phyloP scores from a whole-genome alignment of 1,140 invertebrate genomes.

The Polypedilum vanderplanki region DNA sequence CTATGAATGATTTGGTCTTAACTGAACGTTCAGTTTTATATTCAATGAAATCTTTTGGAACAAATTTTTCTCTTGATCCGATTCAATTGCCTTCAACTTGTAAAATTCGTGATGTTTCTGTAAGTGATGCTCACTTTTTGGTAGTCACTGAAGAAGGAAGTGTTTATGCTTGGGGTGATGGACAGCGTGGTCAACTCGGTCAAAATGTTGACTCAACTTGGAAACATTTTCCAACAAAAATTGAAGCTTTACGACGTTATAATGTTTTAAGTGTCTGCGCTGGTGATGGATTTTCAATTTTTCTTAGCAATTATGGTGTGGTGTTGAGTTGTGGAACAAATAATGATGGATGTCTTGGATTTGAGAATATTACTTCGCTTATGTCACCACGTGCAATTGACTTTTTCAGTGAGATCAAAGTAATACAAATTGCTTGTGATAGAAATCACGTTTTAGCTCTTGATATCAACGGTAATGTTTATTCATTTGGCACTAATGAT shows the following conservation, averaged over 20 bases:
- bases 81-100: conserved; percentile 50
- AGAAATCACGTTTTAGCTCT: conserved; percentile 59
- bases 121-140: conserved; percentile 61
- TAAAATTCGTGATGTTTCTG: conserved; percentile 51
- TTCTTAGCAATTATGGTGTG: conserved; percentile 62
- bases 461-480: conserved; percentile 54
- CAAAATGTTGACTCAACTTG: conserved; percentile 51
- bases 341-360: conserved; percentile 57
- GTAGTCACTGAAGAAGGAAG: conserved; percentile 57
- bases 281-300: conserved; percentile 55
- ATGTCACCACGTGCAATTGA: conserved; percentile 29
- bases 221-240: conserved; percentile 49
- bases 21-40: conserved; percentile 51
- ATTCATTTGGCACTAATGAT: conserved; percentile 60
- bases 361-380: conserved; percentile 51
- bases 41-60: conserved; percentile 50
- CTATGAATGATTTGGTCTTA: conserved; percentile 34
- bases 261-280: conserved; percentile 52
- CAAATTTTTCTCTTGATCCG: conserved; percentile 48
- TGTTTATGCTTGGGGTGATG: conserved; percentile 67
- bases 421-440: conserved; percentile 57
- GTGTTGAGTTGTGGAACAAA: conserved; percentile 66
- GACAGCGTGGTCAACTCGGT: conserved; percentile 60
- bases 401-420: conserved; percentile 51
- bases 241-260: conserved; percentile 55